Base-by-base conservation (phyloP, 2,113 vertebrate species). In the Callionymus lyra region DNA sequence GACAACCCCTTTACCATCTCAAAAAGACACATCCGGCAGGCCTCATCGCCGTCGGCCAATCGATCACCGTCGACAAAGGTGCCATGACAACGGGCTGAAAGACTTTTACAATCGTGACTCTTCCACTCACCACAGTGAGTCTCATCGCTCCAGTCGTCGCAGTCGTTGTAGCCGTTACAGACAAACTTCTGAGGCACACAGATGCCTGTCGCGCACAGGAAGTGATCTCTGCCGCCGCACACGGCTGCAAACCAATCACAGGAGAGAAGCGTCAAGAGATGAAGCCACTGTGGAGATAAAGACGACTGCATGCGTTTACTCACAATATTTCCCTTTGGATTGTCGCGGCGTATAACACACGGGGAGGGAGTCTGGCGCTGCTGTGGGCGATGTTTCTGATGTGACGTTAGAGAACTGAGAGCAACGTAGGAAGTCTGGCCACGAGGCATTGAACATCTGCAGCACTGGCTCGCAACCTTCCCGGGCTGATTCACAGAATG, bases 141-240 rank as follows among this genome's bases (percentile, higher is more conserved):
- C 51, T 97, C 94, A 4, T 98, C 94, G 6, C 94, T 97, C 94
- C 94, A 97, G 45, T 97, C 94, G 14, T 87, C 86, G 6, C 94
- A 98, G 81, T 98, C 94, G 0, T 97, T 97, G 84, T 90, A 91
- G 34, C 94, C 88, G 2, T 98, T 98, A 40, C 94, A 98, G 42
- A 87, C 86, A 38, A 97, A 82, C 47, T 90, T 95, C 68, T 80
- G 77, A 2, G 87, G 84, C 50, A 98, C 58, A 35, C 94, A 98
- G 53, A 90, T 64, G 11, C 91, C 92, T 1, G 83, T 91, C 35
- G 83, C 59, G 36, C 94, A 98, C 61, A 89, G 80, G 47, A 94
- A 97, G 73, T 69, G 83, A 41, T 92, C 86, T 0, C 78, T 79
- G 36, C 85, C 85, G 2, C 67, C 84, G 0, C 93, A 97, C 6